phyloP scores from a whole-genome alignment of 1,140 invertebrate genomes.

The Drosophila jambulina region DNA sequence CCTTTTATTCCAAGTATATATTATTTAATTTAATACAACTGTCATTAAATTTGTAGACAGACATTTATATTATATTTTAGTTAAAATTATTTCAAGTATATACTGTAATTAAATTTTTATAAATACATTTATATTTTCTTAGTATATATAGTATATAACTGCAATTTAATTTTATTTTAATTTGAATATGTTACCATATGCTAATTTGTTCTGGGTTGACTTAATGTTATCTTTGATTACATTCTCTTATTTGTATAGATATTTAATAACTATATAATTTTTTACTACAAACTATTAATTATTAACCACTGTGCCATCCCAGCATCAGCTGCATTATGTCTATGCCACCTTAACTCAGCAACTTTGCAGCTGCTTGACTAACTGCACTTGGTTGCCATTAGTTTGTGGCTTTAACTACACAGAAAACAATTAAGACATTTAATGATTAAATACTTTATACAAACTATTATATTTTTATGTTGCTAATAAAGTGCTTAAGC shows the following conservation, averaged over 20 bases:
- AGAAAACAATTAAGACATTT: background rate
- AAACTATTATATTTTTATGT: too few species aligned
- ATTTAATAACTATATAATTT: background rate
- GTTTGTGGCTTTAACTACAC: conserved; percentile 39
- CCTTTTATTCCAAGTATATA: background rate
- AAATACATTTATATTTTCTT: too few species aligned
- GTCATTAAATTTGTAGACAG: background rate
- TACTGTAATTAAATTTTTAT: too few species aligned
- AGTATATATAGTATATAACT: too few species aligned
- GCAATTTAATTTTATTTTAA: background rate
- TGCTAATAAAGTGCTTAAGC: too few species aligned
- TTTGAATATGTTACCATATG: too few species aligned
- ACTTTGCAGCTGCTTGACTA: conserved; percentile 69
- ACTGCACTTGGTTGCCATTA: conserved; percentile 75
- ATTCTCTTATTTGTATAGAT: background rate
- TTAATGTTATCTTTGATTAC: background rate
- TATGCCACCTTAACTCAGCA: conserved; percentile 61
- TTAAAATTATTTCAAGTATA: background rate
- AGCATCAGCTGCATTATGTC: conserved; percentile 37
- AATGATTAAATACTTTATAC: background rate
- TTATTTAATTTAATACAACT: background rate
- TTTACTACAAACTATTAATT: background rate
- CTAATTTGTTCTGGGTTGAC: too few species aligned
- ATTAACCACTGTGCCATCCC: conserved; percentile 22
- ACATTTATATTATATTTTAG: background rate